phyloP scores from a whole-genome alignment of 2,113 vertebrate species.

The Calyptomena viridis region DNA sequence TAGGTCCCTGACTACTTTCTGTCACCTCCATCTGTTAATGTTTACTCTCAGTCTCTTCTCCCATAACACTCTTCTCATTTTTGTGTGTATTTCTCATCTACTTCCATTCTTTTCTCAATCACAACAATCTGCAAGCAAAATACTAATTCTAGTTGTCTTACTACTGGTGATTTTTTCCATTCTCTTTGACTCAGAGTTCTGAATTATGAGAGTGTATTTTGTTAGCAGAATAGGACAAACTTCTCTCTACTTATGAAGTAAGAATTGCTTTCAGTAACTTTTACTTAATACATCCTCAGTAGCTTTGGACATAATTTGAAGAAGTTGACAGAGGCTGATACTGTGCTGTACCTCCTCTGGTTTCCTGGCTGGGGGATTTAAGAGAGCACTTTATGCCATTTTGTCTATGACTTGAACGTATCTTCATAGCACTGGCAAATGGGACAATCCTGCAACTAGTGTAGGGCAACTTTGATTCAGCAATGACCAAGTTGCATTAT shows the following conservation, averaged over 20 bases:
- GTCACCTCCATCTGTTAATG: background rate
- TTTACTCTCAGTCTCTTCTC: background rate
- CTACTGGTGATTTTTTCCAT: background rate
- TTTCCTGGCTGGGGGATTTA: background rate
- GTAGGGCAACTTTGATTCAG: background rate
- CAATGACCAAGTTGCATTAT: background rate
- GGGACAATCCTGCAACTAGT: background rate
- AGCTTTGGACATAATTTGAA: background rate
- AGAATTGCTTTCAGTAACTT: background rate
- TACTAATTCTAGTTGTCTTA: background rate
- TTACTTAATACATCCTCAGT: background rate
- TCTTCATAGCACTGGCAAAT: background rate
- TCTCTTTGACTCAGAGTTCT: background rate
- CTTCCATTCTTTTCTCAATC: background rate
- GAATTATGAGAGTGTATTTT: background rate
- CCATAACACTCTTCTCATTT: background rate
- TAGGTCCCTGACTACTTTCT: background rate
- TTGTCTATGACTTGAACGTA: background rate
- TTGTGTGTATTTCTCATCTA: background rate
- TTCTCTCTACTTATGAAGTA: background rate
- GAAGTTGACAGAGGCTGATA: background rate
- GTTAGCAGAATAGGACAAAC: background rate
- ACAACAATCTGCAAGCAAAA: background rate
- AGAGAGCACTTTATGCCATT: background rate
- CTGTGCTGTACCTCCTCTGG: background rate